Evolutionary conservation across 2,797 vertebrate genomes (phyloP), one percentile per base, ranked within the genome.

Genomic region (Spatula versicolor): DNA sequence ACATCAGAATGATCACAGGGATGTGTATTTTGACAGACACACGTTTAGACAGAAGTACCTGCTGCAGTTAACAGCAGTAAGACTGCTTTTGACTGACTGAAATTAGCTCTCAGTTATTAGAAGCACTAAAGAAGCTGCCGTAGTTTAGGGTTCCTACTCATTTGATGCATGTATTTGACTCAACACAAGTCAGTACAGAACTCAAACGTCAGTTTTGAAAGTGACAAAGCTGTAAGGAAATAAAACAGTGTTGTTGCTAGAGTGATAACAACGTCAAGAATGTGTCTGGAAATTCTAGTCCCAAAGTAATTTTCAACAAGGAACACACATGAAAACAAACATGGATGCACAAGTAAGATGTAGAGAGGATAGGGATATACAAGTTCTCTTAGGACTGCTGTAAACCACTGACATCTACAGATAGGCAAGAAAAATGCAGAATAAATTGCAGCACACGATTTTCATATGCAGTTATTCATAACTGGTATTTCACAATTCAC

Each of bases 381-480:
- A 72, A 92, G 41, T 37, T 92, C 17, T 43, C 78, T 68, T 23
- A 86, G 62, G 81, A 96, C 73, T 87, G 92, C 88, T 97, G 96
- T 94, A 95, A 96, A 95, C 84, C 93, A 97, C 95, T 96, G 96
- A 97, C 95, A 96, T 89, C 94, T 95, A 97, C 82, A 84, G 90
- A 93, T 94, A 79, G 86, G 68, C 78, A 92, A 82, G 94, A 92
- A 96, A 96, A 96, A 95, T 92, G 93, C 95, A 96, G 91, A 94
- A 74, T 77, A 76, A 87, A 66, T 55, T 41, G 26, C 43, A 90
- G 75, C 63, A 89, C 62, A 72, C 37, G 72, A 77, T 25, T 46
- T 85, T 87, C 12, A 7, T 14, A 77, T 20, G 69, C 43, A 88
- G 8, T 56, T 58, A 82, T 60, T 81, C 21, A 50, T 54, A 50